phyloP scores from a whole-genome alignment of 2,113 vertebrate genomes.

The Cygnus buccinator region DNA sequence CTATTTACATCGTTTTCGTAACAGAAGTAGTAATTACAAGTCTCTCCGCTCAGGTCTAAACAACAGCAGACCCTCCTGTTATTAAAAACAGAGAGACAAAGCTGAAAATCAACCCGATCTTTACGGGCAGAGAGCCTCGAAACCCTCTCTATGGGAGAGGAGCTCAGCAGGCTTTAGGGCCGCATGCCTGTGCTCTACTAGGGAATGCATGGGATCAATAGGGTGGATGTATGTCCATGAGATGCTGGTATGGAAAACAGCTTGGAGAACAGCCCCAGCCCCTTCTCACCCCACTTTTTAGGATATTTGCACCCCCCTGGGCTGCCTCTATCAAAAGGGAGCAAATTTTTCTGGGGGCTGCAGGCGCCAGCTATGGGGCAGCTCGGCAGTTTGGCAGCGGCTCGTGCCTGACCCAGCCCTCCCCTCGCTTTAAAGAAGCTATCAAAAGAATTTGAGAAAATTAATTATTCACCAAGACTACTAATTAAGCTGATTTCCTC shows the following conservation, averaged over 20 bases:
- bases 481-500: slow-evolving; percentile 58
- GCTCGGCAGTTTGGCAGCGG: accelerated
- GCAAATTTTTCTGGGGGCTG: background rate
- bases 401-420: background rate
- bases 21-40: slow-evolving; percentile 58
- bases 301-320: background rate
- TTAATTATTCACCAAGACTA: slow-evolving; percentile 50
- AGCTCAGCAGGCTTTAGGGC: background rate
- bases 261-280: background rate
- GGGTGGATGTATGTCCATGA: accelerated
- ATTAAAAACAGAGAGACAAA: slow-evolving; percentile 16
- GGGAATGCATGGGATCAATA: accelerated
- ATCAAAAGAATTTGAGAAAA: slow-evolving; percentile 12
- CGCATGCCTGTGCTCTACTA: background rate
- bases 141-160: no score
- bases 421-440: background rate
- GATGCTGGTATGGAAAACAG: accelerated
- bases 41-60: slow-evolving; percentile 25
- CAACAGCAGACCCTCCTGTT: slow-evolving; percentile 50
- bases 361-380: background rate
- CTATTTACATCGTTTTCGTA: slow-evolving; percentile 64
- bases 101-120: background rate
- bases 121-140: background rate
- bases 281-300: background rate
- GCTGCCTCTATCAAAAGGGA: background rate